Percentiles rank a stretch among this genome's conserved stretches.
Conservation (phyloP, 2,113 vertebrate genomes). For the Sakesphorus luctuosus region DNA sequence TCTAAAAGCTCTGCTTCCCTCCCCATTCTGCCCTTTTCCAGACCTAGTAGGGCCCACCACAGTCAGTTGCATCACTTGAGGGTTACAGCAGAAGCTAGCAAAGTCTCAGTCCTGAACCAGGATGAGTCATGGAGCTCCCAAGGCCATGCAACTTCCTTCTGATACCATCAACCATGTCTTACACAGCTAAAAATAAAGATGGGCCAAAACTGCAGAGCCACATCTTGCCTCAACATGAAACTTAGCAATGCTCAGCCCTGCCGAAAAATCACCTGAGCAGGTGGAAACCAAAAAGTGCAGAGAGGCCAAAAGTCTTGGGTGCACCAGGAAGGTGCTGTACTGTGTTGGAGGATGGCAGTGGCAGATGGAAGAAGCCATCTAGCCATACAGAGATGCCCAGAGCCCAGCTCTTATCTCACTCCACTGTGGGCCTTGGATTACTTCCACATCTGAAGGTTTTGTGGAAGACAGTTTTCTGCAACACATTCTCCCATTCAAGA, state of each 20-base stretch:
- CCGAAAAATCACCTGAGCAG: not conserved
- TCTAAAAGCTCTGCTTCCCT: not conserved
- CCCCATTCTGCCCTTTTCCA: not conserved
- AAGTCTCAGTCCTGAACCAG: conserved; percentile 27
- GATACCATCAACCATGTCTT: conserved; percentile 24
- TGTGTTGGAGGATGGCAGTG: not conserved
- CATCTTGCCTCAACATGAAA: not conserved
- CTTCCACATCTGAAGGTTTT: not conserved
- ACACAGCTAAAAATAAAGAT: conserved; percentile 40
- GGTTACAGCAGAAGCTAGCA: not conserved
- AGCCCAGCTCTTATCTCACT: not conserved
- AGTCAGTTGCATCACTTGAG: not conserved
- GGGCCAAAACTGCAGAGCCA: conserved; percentile 1
- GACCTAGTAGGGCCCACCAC: not conserved
- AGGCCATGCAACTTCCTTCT: not conserved
- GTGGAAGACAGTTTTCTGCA: fast-evolving
- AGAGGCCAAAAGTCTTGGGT: not conserved
- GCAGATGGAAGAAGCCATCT: not conserved
- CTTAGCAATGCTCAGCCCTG: not conserved
- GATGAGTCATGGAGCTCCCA: not conserved
- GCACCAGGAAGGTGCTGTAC: not conserved
- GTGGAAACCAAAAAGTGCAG: not conserved
- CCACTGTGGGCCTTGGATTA: not conserved
- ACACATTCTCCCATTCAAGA: fast-evolving
- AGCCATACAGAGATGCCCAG: not conserved